Evolutionary conservation across 2,888 invertebrate species (phyloP).

Genomic region (Mellilla xanthometata): DNA sequence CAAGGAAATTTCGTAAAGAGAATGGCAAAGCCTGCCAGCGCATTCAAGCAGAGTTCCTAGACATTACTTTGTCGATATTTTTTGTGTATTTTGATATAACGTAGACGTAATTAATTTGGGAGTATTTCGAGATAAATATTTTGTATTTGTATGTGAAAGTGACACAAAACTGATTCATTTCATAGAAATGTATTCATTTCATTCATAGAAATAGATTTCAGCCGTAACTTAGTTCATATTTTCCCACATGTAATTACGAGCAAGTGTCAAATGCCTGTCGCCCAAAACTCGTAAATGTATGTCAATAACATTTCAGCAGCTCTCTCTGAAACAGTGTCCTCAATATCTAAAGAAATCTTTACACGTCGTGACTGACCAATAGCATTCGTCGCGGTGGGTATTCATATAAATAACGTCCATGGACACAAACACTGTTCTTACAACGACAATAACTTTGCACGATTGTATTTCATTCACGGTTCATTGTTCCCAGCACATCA

Average conservation of each 20-base stretch:
- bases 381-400: slow-evolving; percentile 10
- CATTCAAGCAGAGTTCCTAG: slow-evolving; percentile 10
- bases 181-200: too few species aligned
- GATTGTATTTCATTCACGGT: neutral
- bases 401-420: slow-evolving; percentile 18
- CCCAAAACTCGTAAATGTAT: slow-evolving; percentile 31
- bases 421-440: slow-evolving; percentile 13
- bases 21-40: slow-evolving; percentile 12
- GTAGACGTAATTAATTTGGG: too few species aligned
- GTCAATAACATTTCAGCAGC: slow-evolving; percentile 41
- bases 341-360: slow-evolving; percentile 29
- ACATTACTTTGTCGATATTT: too few species aligned
- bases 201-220: too few species aligned
- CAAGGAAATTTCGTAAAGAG: slow-evolving; percentile 31
- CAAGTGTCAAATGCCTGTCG: slow-evolving; percentile 3
- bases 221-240: too few species aligned
- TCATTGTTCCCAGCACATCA: neutral
- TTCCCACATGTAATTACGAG: neutral
- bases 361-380: slow-evolving; percentile 35
- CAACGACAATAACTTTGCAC: neutral
- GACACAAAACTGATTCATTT: too few species aligned
- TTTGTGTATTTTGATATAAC: too few species aligned
- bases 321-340: slow-evolving; percentile 36
- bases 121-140: too few species aligned
- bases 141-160: too few species aligned